Evolutionary conservation across 1,140 invertebrate species (phyloP), one percentile per base, ranked within the genome.

Genomic region (Aphelenchoides fujianensis): DNA sequence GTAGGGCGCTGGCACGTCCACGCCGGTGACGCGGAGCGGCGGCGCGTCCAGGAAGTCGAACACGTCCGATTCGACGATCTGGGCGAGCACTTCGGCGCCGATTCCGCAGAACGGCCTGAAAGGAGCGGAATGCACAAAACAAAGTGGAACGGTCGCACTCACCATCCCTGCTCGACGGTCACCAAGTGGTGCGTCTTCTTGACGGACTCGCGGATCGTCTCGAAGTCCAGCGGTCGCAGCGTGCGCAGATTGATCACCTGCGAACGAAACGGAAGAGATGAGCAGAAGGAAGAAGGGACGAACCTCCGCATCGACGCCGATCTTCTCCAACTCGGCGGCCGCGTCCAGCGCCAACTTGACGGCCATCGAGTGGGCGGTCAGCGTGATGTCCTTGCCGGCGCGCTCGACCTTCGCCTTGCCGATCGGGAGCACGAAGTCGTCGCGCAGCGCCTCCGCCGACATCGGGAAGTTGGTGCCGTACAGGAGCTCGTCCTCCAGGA

Each of bases 41-140:
- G 97, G 97, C 41, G 96, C 92, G 86, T 99, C 97, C 66, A 99
- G 87, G 85, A 97, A 92, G 86, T 93, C 97, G 87, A 98, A 99
- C 1, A 91, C 90, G 77, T 93, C 89, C 84, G 93, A 92, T 88
- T 99, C 97, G 88, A 94, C 92, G 72, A 98, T 90, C 82, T 90
- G 89, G 0, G 95, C 94, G 80, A 90, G 90, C 77, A 99, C 91
- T 88, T 99, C 97, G 64, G 97, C 89, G 35, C 96, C 95, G 74
- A 99, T 91, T 69, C 96, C 95, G 85, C 89, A 91, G 41, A 48
- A 48, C 23, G 41, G 41, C n/a, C n/a, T n/a, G n/a, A n/a, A n/a
- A n/a, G n/a, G n/a, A n/a, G n/a, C n/a, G n/a, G n/a, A n/a, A n/a
- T n/a, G n/a, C n/a, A n/a, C n/a, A n/a, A n/a, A n/a, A n/a, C n/a